Evolutionary conservation across 2,797 vertebrate genomes (phyloP).

Genomic region (Oreortyx pictus): DNA sequence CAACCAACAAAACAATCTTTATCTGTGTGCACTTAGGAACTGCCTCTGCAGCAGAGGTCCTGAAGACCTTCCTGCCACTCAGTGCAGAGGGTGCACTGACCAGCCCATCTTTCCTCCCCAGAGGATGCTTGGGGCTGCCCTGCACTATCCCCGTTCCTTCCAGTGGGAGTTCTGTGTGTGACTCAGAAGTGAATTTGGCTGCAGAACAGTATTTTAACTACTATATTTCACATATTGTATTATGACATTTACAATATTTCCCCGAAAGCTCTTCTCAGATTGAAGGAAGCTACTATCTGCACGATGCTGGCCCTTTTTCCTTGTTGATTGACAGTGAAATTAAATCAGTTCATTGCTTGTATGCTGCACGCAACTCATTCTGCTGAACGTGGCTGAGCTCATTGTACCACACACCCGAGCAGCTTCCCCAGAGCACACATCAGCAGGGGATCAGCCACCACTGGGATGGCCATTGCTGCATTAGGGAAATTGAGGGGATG

Average conservation of each 20-base stretch:
- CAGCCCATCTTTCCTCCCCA: not conserved
- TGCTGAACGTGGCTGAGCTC: slow-evolving; percentile 61
- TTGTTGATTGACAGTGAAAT: slow-evolving; percentile 69
- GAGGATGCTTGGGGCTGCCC: not conserved
- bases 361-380: slow-evolving; percentile 47
- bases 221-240: slow-evolving; percentile 78
- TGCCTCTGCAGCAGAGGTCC: not conserved
- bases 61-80: not conserved
- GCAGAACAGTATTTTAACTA: slow-evolving; percentile 70
- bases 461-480: not conserved
- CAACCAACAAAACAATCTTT: not conserved
- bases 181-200: slow-evolving; percentile 65
- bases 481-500: not conserved
- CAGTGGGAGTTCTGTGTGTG: slow-evolving; percentile 42
- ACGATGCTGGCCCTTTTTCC: slow-evolving; percentile 72
- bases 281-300: slow-evolving; percentile 60
- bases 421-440: slow-evolving; percentile 27
- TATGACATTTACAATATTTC: slow-evolving; percentile 79
- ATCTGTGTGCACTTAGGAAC: not conserved
- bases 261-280: slow-evolving; percentile 73
- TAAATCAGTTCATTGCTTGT: slow-evolving; percentile 69
- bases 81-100: not conserved
- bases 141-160: slow-evolving; percentile 25
- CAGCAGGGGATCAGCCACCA: not conserved
- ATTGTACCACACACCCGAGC: slow-evolving; percentile 30